A percentile compares a stretch with the other conserved stretches of the same genome.
Evolutionary conservation across 30 jellyfish, hydroid and myxozoan species (phyloP).

Genomic region (Chironex yamaguchii): DNA sequence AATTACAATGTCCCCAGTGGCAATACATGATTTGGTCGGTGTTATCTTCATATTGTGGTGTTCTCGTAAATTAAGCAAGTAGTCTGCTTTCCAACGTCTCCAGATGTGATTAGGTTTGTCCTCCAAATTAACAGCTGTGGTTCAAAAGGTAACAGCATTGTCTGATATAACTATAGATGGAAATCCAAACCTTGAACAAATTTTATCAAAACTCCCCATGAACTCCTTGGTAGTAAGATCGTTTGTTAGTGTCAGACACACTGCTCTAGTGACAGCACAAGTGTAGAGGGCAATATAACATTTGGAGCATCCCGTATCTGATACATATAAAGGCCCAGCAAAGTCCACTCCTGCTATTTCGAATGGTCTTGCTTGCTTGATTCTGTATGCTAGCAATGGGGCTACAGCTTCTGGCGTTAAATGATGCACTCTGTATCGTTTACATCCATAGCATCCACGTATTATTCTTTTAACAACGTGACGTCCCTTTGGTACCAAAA

Average conservation of each 20-base stretch:
- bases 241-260: too few relatives aligned
- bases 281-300: conserved; percentile 39
- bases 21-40: too few relatives aligned
- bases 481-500: conserved; percentile 28
- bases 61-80: too few relatives aligned
- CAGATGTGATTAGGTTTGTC: too few relatives aligned
- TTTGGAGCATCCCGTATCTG: conserved; percentile 6
- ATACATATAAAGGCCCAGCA: conserved; percentile 29
- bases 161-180: conserved; percentile 32
- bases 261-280: conserved; percentile 41
- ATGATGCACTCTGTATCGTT: conserved; percentile 5
- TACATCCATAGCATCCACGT: conserved; percentile 14
- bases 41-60: too few relatives aligned
- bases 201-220: conserved; percentile 9
- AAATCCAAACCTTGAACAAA: conserved; percentile 24
- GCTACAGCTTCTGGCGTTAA: conserved; percentile 25
- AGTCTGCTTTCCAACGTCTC: too few relatives aligned
- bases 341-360: conserved; percentile 18
- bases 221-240: conserved; percentile 35
- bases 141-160: too few relatives aligned
- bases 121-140: too few relatives aligned
- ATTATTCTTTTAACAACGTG: conserved; percentile 20
- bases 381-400: conserved; percentile 42
- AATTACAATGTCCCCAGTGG: too few relatives aligned
- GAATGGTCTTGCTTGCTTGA: conserved; percentile 25